These are phyloP conservation scores for Pyrrhia umbra DNA, from an alignment of 2,888 invertebrate genomes.

Conservation along the genomic window DNA sequence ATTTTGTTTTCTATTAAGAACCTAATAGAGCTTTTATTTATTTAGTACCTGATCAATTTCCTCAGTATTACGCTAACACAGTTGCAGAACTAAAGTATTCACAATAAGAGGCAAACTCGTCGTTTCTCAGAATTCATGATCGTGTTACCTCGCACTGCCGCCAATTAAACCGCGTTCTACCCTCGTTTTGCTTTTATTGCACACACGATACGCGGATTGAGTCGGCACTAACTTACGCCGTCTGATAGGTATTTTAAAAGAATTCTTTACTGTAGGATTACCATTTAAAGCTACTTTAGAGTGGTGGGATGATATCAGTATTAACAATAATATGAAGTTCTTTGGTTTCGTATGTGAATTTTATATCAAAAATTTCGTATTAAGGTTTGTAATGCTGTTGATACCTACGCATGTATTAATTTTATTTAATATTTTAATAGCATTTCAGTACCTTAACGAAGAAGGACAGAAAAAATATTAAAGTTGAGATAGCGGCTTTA, in stretches of 20 bases:
- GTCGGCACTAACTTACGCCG: conserved; percentile 61
- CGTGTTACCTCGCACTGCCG: conserved; percentile 70
- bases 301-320: conserved; percentile 36
- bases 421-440: no score
- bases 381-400: no score
- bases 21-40: conserved; percentile 18
- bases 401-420: no score
- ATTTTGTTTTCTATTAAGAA: neutral
- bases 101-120: conserved; percentile 54
- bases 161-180: conserved; percentile 78
- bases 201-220: conserved; percentile 70
- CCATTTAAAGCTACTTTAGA: conserved; percentile 43
- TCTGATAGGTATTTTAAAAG: conserved; percentile 62
- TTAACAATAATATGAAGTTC: conserved; percentile 29
- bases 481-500: conserved; percentile 1
- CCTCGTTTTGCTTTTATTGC: conserved; percentile 73
- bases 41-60: conserved; percentile 30
- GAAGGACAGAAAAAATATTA: neutral
- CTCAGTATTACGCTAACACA: conserved; percentile 30
- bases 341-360: conserved; percentile 29
- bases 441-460: neutral
- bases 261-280: conserved; percentile 51
- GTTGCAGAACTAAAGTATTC: conserved; percentile 49
- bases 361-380: conserved; percentile 29
- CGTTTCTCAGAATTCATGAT: conserved; percentile 73